These are phyloP conservation scores for Bruchidius siliquastri DNA, from an alignment of 2,888 invertebrate species.

Conservation along the genomic window DNA sequence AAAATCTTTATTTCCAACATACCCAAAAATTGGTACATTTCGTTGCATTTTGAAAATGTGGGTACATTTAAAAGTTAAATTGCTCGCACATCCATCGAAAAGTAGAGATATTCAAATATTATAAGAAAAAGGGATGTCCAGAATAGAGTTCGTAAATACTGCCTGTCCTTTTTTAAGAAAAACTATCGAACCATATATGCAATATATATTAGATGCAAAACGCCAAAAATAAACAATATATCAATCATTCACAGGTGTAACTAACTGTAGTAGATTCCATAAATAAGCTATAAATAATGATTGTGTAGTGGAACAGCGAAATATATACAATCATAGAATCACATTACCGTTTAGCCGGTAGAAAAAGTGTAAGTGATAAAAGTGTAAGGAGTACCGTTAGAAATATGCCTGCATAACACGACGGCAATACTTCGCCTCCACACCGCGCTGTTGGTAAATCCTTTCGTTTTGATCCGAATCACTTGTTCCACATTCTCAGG, in stretches of 20 bases:
- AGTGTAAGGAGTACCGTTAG: background rate
- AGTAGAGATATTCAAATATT: too few species aligned
- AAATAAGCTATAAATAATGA: background rate
- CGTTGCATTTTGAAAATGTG: too few species aligned
- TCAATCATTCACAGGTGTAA: background rate
- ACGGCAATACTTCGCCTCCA: background rate
- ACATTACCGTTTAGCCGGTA: background rate
- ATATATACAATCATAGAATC: background rate
- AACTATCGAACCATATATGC: too few species aligned
- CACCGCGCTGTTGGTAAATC: background rate
- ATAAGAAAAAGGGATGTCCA: too few species aligned
- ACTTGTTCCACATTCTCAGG: background rate
- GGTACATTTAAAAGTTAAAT: too few species aligned
- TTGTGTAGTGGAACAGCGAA: background rate
- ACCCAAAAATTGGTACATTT: too few species aligned
- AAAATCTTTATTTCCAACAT: too few species aligned
- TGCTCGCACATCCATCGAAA: too few species aligned
- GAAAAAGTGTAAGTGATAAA: background rate
- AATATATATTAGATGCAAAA: background rate
- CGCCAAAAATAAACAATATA: background rate
- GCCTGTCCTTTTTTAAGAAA: too few species aligned
- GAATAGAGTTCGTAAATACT: too few species aligned
- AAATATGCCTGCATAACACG: background rate
- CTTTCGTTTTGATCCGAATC: background rate
- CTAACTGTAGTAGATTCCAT: background rate